These are phyloP conservation scores for Aspidapion aeneum DNA, from an alignment of 2,888 invertebrate genomes.

Conservation along the genomic window DNA sequence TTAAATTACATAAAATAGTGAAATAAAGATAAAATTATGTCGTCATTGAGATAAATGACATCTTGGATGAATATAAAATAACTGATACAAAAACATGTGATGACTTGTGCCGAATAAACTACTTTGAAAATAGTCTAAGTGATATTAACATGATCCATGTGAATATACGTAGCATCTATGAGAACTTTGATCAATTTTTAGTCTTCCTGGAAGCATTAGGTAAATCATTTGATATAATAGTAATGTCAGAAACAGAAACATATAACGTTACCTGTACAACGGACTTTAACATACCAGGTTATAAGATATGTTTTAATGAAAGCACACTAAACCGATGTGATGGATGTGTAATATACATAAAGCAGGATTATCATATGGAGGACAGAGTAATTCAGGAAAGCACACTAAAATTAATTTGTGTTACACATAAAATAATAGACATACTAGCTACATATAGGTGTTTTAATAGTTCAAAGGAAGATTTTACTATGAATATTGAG, in stretches of 20 bases:
- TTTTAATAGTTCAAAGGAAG: slow-evolving; percentile 3
- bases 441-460: slow-evolving; percentile 13
- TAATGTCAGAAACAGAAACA: slow-evolving; percentile 8
- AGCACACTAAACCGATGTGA: slow-evolving; percentile 10
- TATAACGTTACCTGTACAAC: slow-evolving; percentile 5
- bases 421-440: slow-evolving; percentile 12
- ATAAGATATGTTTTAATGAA: slow-evolving; percentile 10
- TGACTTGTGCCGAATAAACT: background rate
- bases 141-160: background rate
- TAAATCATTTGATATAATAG: slow-evolving; percentile 6
- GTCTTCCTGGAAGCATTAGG: background rate
- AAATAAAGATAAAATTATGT: background rate
- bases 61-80: background rate
- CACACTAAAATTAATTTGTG: slow-evolving; percentile 6
- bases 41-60: background rate
- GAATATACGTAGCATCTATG: background rate
- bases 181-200: background rate
- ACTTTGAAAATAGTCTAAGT: background rate
- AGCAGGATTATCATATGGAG: background rate
- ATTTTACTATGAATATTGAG: slow-evolving; percentile 9
- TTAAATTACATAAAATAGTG: background rate
- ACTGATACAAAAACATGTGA: background rate
- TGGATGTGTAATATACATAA: slow-evolving; percentile 9
- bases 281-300: slow-evolving; percentile 16
- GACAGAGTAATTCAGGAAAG: slow-evolving; percentile 1